Evolutionary conservation across 2,113 vertebrate species (phyloP), one percentile per base, ranked within the genome.

Genomic region (Patagioenas fasciata): DNA sequence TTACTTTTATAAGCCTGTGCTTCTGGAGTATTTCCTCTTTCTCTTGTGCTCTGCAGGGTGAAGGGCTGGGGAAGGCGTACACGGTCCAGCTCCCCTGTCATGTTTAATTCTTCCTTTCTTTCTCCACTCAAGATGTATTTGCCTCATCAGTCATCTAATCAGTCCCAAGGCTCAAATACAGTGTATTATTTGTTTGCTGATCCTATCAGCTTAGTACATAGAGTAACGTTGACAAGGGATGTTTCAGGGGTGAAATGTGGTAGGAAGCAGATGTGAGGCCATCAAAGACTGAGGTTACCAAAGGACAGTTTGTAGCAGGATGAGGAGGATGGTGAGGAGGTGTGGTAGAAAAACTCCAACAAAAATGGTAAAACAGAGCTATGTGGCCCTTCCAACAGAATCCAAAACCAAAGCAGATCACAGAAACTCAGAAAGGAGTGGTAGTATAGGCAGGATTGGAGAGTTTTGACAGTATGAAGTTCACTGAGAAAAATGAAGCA

Each of bases 11-110:
- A 73, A 88, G 14, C 26, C 51, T 34, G 7, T 18, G 4, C n/a
- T 93, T 91, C 47, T 80, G 58, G n/a, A 74, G 26, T 64, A 20
- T 78, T 91, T 95, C 47, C 31, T 75, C 26, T 51, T 78, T 66
- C 51, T 85, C 7, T 4, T 3, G 3, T 62, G 38, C 58, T 78
- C n/a, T 38, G 40, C n/a, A 42, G 32, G 57, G 67, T 10, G 3
- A 57, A 67, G 86, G 57, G 11, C 78, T 71, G 34, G 24, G 42
- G 56, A 56, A 73, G 60, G 57, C 1, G 3, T n/a, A 20, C 0
- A 0, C 50, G 67, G 64, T 74, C 84, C 88, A 73, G 67, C 34
- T 87, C 66, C 50, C 28, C 42, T 57, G 50, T 61, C 87, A 53
- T 47, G 31, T 3, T 74, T 69, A 85, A 50, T 88, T 80, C 65